phyloP scores from a whole-genome alignment of 2,888 invertebrate genomes.

The Tiliacea aurago region DNA sequence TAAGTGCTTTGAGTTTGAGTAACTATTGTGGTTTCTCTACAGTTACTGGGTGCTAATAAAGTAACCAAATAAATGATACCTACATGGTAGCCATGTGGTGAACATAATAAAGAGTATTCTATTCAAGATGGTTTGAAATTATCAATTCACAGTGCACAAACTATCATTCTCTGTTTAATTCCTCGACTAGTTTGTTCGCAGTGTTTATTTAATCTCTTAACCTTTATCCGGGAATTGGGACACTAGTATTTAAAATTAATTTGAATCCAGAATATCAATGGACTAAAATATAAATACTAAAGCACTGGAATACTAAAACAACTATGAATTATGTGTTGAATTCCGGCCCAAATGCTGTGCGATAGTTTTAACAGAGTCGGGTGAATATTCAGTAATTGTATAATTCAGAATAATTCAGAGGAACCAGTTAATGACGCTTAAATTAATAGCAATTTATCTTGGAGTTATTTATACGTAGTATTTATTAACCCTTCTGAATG shows the following conservation, averaged over 20 bases:
- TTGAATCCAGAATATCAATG: conserved; percentile 21
- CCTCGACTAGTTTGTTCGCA: background rate
- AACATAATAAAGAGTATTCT: too few relatives aligned
- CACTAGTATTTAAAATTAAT: conserved; percentile 5
- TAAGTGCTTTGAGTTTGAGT: too few relatives aligned
- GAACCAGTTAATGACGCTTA: conserved; percentile 13
- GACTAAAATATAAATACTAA: conserved; percentile 41
- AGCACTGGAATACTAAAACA: conserved; percentile 29
- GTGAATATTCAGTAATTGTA: conserved; percentile 55
- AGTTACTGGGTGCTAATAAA: background rate
- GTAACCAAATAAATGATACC: background rate
- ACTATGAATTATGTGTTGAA: conserved; percentile 39
- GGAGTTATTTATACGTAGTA: background rate
- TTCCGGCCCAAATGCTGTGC: conserved; percentile 46
- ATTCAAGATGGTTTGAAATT: too few relatives aligned
- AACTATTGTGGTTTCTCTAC: too few relatives aligned
- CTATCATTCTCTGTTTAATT: background rate
- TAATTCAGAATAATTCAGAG: conserved; percentile 40
- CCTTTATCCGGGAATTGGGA: too few relatives aligned
- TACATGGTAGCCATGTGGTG: background rate
- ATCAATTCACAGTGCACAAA: too few relatives aligned
- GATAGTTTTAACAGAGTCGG: conserved; percentile 24
- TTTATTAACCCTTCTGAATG: background rate
- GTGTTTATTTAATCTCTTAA: background rate
- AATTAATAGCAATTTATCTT: conserved; percentile 21